Base-by-base conservation (phyloP, 2,113 vertebrate species). In the Edolisoma coerulescens region DNA sequence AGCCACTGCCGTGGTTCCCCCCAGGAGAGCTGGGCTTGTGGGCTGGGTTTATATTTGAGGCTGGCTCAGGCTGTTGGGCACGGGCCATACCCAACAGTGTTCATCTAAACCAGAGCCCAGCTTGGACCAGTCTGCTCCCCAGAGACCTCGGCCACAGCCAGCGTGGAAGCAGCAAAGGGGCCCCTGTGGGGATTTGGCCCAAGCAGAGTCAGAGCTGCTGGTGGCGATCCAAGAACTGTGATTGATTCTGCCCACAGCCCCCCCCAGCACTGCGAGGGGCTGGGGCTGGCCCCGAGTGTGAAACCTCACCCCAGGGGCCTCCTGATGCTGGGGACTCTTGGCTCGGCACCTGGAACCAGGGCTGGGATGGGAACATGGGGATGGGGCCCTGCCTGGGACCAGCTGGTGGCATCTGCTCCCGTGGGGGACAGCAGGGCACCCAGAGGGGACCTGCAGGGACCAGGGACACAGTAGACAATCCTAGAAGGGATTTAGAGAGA, bases 141-240 rank as follows among this genome's bases (percentile, higher is more conserved):
- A 44, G 83, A 90, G 94, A 42, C 73, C 24, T 39, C 12, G 30
- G 54, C 68, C 91, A 89, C 89, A 47, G 93, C 93, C 90, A 89
- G 12, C 21, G 81, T 84, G 93, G 92, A 84, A 95, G 95, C 93
- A 78, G 65, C 3, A 3, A 41, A 75, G 84, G 78, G 95, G 64
- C 84, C 86, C 74, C 49, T 24, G 56, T 18, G 95, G 90, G 94
- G 82, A 56, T 93, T 73, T 53, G 88, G 82, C 74, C 74, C 84
- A 63, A 83, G 73, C 69, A 37, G 53, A 94, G 69, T 32, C 65
- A 60, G 56, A 88, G 47, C 47, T 87, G 42, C 32, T 95, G 89
- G 30, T 73, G 86, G 19, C 0, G 7, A 39, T 78, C 86, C 95
- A 95, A 50, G 80, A 84, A 54, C 23, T 45, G 87, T 15, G 79